phyloP scores from a whole-genome alignment of 1,140 invertebrate genomes.

The Brachionus calyciflorus region DNA sequence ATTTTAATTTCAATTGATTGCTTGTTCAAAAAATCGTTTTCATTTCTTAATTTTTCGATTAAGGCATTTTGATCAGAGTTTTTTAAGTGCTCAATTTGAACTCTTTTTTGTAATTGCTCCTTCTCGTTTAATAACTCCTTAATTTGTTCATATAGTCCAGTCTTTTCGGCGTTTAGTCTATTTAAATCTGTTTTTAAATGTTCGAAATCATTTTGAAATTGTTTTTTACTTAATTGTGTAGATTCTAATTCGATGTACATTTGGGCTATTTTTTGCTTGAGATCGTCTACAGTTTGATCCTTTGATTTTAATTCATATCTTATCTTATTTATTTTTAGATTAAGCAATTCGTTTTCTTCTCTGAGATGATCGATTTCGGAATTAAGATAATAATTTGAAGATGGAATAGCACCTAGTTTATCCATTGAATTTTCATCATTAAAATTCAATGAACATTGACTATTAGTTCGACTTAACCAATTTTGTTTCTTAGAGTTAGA shows the following conservation, averaged over 20 bases:
- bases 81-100: not conserved
- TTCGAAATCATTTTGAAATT: conserved; percentile 23
- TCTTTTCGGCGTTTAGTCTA: conserved; percentile 6
- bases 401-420: not conserved
- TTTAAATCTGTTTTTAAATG: conserved; percentile 7
- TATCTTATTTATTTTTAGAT: conserved; percentile 13
- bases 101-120: not conserved
- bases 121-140: conserved; percentile 27
- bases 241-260: conserved; percentile 26
- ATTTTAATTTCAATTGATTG: not conserved
- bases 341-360: conserved; percentile 38
- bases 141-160: not conserved
- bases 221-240: not conserved
- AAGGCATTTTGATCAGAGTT: not conserved
- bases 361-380: not conserved
- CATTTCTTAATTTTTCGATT: not conserved
- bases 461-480: not conserved
- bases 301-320: conserved; percentile 19
- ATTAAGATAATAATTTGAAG: not conserved
- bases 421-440: conserved; percentile 38
- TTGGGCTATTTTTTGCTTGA: conserved; percentile 43
- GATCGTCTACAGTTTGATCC: conserved; percentile 11
- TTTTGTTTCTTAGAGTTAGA: not conserved
- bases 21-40: not conserved
- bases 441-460: not conserved